These are phyloP conservation scores for Geotrupes spiniger DNA, from an alignment of 2,888 invertebrate species.

Conservation along the genomic window DNA sequence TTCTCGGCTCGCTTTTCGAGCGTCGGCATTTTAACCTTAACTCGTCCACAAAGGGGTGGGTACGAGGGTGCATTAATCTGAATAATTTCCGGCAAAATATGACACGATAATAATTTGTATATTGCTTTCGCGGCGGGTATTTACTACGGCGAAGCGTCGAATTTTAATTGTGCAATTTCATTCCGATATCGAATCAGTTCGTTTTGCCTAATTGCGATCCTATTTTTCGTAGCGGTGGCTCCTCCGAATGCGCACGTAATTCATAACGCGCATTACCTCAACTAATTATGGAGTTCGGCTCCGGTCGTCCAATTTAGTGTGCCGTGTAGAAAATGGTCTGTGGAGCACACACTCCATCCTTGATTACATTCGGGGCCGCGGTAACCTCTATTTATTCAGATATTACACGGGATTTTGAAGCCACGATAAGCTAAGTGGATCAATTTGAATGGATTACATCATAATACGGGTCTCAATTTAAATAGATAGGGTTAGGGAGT, in stretches of 20 bases:
- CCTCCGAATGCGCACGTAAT: too few relatives aligned
- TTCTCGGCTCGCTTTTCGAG: constrained; percentile 1
- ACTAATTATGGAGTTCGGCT: too few relatives aligned
- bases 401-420: constrained; percentile 33
- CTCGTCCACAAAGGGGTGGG: constrained; percentile 1
- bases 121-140: too few relatives aligned
- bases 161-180: too few relatives aligned
- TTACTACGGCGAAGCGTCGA: too few relatives aligned
- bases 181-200: too few relatives aligned
- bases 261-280: too few relatives aligned
- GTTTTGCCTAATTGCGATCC: too few relatives aligned
- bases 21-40: neutral
- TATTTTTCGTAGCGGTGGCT: too few relatives aligned
- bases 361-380: constrained; percentile 24
- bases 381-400: constrained; percentile 30
- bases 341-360: neutral
- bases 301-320: too few relatives aligned
- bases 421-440: constrained; percentile 37
- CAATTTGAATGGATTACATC: constrained; percentile 33
- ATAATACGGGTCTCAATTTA: constrained; percentile 8
- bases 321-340: too few relatives aligned
- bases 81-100: neutral
- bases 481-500: constrained; percentile 4
- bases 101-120: constrained; percentile 6
- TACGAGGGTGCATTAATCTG: constrained; percentile 4